Base-by-base conservation (phyloP, 1,140 invertebrate genomes). In the Palaemon carinicauda region DNA sequence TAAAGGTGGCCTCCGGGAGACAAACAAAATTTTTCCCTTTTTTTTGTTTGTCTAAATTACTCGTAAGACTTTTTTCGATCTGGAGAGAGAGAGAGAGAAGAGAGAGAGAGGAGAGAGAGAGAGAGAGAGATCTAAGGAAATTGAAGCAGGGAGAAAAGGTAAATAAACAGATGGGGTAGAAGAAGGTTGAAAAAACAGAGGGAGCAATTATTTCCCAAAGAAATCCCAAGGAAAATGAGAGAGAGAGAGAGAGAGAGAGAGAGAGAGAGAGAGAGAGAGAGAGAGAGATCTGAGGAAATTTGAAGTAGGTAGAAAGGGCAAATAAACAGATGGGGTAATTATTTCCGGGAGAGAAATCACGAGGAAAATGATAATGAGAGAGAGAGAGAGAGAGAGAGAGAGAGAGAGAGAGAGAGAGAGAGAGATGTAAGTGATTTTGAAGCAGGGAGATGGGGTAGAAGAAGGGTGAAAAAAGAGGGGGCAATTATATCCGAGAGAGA, bases 171-270 rank as follows among this genome's bases (percentile, higher is more conserved):
- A n/a, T n/a, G n/a, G n/a, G n/a, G n/a, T n/a, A n/a, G n/a, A n/a
- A n/a, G n/a, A n/a, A n/a, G n/a, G n/a, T n/a, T n/a, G n/a, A n/a
- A n/a, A n/a, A n/a, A n/a, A n/a, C n/a, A n/a, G n/a, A n/a, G n/a
- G n/a, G n/a, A n/a, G n/a, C n/a, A n/a, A n/a, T n/a, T n/a, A n/a
- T n/a, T n/a, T n/a, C n/a, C n/a, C n/a, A n/a, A n/a, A n/a, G n/a
- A n/a, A n/a, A n/a, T n/a, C n/a, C n/a, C n/a, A 69, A 29, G 31
- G 65, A 69, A 29, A 69, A 29, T 27, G 65, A 69, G 65, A 69
- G 65, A 69, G 65, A 69, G 65, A 69, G 65, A 69, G 65, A 69
- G 65, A 69, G 65, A 69, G 65, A 69, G 65, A 69, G 65, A 69
- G 65, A 69, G 65, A 69, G 65, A 69, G 65, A 69, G 65, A 69